phyloP scores from a whole-genome alignment of 2,113 vertebrate species.

The Daubentonia madagascariensis region DNA sequence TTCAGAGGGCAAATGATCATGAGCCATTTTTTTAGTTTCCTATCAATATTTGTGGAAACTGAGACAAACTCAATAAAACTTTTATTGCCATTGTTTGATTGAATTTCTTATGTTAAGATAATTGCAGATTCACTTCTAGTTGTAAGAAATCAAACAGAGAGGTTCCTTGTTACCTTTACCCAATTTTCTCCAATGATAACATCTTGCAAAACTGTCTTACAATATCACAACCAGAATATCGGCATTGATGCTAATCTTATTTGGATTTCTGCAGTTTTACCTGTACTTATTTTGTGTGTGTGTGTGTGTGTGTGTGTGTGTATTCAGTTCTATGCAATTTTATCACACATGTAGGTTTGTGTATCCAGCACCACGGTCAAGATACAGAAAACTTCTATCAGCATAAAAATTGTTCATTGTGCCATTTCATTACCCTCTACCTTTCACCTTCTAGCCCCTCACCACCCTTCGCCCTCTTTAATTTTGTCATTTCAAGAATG shows the following conservation, averaged over 20 bases:
- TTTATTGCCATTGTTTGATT: background rate
- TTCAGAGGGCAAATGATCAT: background rate
- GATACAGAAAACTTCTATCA: background rate
- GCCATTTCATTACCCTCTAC: background rate
- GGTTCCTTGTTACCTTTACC: background rate
- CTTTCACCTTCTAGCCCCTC: background rate
- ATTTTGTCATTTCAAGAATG: background rate
- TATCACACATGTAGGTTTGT: background rate
- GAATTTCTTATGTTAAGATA: background rate
- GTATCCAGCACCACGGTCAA: background rate
- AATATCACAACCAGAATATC: background rate
- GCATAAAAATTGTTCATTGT: background rate
- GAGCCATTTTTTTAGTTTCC: background rate
- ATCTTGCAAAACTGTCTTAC: background rate
- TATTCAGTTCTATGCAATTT: background rate
- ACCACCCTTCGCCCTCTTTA: background rate
- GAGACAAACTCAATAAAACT: background rate
- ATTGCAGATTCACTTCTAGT: background rate
- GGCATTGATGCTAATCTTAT: background rate
- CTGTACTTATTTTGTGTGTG: background rate
- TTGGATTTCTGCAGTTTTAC: background rate
- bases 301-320: background rate
- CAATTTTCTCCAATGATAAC: background rate
- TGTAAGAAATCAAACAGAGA: background rate
- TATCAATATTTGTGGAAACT: background rate